Evolutionary conservation across 2,888 invertebrate species (phyloP).

Genomic region (Cinara cedri): DNA sequence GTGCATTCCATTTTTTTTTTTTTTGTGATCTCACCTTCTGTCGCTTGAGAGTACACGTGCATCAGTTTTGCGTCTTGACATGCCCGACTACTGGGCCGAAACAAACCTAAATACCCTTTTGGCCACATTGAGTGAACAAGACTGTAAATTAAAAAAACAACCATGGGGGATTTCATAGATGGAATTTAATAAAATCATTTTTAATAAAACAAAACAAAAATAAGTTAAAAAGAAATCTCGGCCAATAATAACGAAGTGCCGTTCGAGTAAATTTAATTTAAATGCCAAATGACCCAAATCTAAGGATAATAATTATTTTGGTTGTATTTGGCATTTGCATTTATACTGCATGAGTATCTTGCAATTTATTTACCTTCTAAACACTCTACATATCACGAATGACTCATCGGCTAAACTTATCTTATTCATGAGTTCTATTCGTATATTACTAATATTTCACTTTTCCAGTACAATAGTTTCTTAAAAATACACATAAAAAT

Average conservation of each 20-base stretch:
- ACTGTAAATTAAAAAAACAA: conserved; percentile 56
- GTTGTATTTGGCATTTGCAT: conserved; percentile 54
- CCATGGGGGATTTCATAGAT: conserved; percentile 55
- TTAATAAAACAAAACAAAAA: conserved; percentile 36
- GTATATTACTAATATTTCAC: conserved; percentile 45
- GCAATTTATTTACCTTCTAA: conserved; percentile 42
- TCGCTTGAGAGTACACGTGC: conserved; percentile 49
- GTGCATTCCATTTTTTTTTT: conserved; percentile 51
- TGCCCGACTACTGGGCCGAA: conserved; percentile 50
- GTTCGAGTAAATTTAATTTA: conserved; percentile 25
- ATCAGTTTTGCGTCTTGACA: conserved; percentile 53
- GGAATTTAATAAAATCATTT: conserved; percentile 51
- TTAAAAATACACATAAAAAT: conserved; percentile 37
- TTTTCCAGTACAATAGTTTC: conserved; percentile 36
- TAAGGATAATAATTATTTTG: conserved; percentile 49
- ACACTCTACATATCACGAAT: conserved; percentile 48
- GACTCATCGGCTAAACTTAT: conserved; percentile 56
- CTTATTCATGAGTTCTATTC: conserved; percentile 57
- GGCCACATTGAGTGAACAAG: conserved; percentile 54
- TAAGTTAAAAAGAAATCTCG: conserved; percentile 41
- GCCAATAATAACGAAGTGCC: conserved; percentile 44
- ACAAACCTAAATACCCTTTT: conserved; percentile 54
- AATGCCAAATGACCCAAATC: conserved; percentile 56
- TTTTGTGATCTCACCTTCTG: conserved; percentile 52
- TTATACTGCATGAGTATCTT: conserved; percentile 32